Evolutionary conservation across 2,113 vertebrate species (phyloP).

Genomic region (Drymodes brunneopygia): DNA sequence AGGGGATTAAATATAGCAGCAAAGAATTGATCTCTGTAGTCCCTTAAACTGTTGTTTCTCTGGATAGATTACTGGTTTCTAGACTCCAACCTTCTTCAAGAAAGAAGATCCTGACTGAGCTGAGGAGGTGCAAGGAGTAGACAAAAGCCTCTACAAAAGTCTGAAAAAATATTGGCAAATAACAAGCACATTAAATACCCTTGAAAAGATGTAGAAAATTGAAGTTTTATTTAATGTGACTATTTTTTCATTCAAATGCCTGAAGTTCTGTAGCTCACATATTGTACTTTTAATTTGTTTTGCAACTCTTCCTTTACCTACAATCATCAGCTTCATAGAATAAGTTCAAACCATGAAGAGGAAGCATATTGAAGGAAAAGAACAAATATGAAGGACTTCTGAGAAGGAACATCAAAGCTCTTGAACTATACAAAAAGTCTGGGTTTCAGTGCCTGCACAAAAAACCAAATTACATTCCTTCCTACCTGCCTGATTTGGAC

Average conservation of each 20-base stretch:
- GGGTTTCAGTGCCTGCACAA: neutral
- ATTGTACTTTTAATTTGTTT: neutral
- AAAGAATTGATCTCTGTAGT: neutral
- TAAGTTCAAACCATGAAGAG: neutral
- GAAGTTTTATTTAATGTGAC: neutral
- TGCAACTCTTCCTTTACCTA: neutral
- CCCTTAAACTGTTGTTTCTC: neutral
- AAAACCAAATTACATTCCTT: neutral
- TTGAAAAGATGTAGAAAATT: neutral
- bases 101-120: neutral
- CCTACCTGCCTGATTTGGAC: neutral
- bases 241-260: neutral
- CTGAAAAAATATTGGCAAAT: neutral
- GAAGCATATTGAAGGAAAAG: neutral
- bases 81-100: neutral
- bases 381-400: neutral
- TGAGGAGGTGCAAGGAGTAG: neutral
- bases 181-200: neutral
- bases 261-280: neutral
- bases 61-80: neutral
- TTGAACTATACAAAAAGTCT: neutral
- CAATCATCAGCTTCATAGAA: neutral
- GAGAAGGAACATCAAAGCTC: neutral
- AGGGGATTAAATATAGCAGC: neutral
- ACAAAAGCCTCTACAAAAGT: neutral